Evolutionary conservation across 2,113 vertebrate genomes (phyloP).

Genomic region (Scortum barcoo): DNA sequence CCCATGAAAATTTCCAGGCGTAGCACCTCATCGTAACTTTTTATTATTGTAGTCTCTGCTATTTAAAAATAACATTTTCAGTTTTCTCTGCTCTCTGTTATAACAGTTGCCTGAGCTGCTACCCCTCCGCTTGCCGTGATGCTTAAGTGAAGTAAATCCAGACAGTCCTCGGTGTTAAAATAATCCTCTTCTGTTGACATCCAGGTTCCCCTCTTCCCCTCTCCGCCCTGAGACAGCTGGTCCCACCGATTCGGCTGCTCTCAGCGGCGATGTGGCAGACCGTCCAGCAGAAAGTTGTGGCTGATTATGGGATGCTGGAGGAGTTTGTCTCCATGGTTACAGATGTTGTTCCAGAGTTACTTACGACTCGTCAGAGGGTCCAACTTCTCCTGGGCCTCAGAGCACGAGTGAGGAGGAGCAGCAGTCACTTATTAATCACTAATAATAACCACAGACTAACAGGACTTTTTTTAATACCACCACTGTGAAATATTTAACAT

Average conservation of each 20-base stretch:
- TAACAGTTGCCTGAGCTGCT: too few species aligned
- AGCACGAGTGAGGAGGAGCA: constrained; percentile 78
- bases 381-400: constrained; percentile 83
- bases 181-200: neutral
- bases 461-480: neutral
- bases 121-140: too few species aligned
- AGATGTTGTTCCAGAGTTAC: constrained; percentile 78
- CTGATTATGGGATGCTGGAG: constrained; percentile 80
- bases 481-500: neutral
- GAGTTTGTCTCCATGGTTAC: constrained; percentile 82
- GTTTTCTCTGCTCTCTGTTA: too few species aligned
- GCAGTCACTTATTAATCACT: neutral
- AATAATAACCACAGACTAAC: too few species aligned
- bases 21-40: too few species aligned
- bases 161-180: neutral
- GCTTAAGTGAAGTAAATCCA: neutral
- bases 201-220: constrained; percentile 56
- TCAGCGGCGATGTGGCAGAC: constrained; percentile 82
- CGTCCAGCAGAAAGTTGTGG: constrained; percentile 63
- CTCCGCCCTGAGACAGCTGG: constrained; percentile 62
- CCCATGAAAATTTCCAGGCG: too few species aligned
- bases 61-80: too few species aligned
- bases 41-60: too few species aligned
- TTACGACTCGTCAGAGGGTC: constrained; percentile 74
- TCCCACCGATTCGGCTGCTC: constrained; percentile 69